Base-by-base conservation (phyloP, 2,113 vertebrate species). In the Trogon surrucura region DNA sequence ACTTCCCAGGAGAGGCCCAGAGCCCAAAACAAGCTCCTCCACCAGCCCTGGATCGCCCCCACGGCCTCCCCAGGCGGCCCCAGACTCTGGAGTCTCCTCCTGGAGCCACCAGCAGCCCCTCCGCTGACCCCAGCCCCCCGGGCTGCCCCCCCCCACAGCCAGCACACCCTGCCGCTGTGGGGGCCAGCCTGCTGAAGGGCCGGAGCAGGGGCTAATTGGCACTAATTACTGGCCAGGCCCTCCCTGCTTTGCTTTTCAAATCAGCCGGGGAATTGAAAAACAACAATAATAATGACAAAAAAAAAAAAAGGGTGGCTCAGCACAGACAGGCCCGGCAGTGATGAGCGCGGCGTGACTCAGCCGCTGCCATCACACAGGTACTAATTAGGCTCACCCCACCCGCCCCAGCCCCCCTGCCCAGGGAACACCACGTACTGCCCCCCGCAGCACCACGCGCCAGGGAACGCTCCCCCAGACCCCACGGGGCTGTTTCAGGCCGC, bases 201-300 rank as follows among this genome's bases (percentile, higher is more conserved):
- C 48, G 1, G 29, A 70, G 36, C 2, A 3, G 85, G 83, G 91
- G 44, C 41, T 79, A 19, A 66, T 30, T 30, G 57, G 56, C 73
- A 30, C 56, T 41, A 50, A 58, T 56, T 70, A 78, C 85, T 22
- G 71, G 32, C 57, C 8, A 1, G 54, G 41, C 41, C 21, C 18
- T 91, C 41, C 85, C 89, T 95, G 83, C 71, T 96, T 96, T 91
- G 91, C 83, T 89, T 94, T 92, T 91, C 73, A 95, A 96, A 95
- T 95, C 73, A 71, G 73, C 38, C 8, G 7, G 86, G 57, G 79
- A 53, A 73, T 23, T 54, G 56, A 85, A 65, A 36, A 50, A 58
- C 44, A 82, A 62, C 29, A 86, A 34, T 4, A 80, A 47, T 22
- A 83, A 32, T 8, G 36, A 36, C 36, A 30, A 44, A 16, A 16